phyloP scores from a whole-genome alignment of 1,140 invertebrate species.

The Micrasema minimum region DNA sequence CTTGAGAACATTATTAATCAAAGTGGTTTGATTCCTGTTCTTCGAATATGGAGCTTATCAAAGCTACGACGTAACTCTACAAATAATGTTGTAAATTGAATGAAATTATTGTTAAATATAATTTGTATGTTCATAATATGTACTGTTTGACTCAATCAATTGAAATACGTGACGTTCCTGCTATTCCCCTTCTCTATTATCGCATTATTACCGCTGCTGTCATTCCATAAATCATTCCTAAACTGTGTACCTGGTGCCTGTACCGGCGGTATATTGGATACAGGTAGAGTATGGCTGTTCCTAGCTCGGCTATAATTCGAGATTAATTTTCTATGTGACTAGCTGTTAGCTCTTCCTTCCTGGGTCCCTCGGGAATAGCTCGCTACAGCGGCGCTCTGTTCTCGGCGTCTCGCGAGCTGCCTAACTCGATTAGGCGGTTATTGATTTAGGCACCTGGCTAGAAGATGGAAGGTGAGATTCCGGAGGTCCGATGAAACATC shows the following conservation, averaged over 20 bases:
- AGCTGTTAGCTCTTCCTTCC: constrained; percentile 1
- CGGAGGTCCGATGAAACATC: too few species aligned
- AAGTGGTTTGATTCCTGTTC: too few species aligned
- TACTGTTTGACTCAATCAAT: neutral
- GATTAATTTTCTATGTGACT: constrained; percentile 46
- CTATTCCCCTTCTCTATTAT: constrained; percentile 4
- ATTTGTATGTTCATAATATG: too few species aligned
- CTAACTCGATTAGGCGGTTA: constrained; percentile 26
- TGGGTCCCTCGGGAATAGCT: neutral
- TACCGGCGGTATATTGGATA: too few species aligned
- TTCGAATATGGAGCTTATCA: too few species aligned
- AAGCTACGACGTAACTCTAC: too few species aligned
- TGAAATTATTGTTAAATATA: too few species aligned
- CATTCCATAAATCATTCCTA: constrained; percentile 21
- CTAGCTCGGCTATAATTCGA: constrained; percentile 17
- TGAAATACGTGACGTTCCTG: constrained; percentile 7
- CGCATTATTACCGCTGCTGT: constrained; percentile 16
- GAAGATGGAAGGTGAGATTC: too few species aligned
- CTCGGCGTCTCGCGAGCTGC: neutral
- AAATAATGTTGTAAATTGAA: too few species aligned
- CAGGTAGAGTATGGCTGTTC: neutral
- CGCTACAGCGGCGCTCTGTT: neutral
- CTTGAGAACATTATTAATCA: too few species aligned
- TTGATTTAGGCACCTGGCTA: constrained; percentile 21
- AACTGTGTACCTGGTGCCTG: too few species aligned